Conservation (phyloP, 2,888 invertebrate species). For the Oligia fasciuncula region DNA sequence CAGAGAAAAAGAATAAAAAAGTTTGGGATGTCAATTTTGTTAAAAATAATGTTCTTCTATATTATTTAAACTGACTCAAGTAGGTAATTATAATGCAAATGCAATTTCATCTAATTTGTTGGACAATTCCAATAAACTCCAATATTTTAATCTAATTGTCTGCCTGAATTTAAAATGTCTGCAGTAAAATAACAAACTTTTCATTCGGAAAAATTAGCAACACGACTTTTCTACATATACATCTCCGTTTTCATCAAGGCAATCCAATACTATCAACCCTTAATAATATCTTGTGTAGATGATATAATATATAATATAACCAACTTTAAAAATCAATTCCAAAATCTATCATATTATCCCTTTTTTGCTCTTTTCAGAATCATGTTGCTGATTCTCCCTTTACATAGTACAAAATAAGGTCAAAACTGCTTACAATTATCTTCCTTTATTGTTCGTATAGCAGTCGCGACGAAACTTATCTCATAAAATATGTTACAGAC, state of each 20-base stretch:
- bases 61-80: neutral
- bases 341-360: constrained; percentile 18
- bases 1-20: neutral
- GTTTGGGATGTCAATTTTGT: neutral
- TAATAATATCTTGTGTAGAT: constrained; percentile 51
- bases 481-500: constrained; percentile 60
- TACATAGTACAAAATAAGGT: constrained; percentile 9
- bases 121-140: neutral
- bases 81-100: neutral
- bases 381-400: constrained; percentile 40
- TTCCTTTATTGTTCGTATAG: constrained; percentile 27
- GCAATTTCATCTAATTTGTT: neutral
- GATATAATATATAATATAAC: constrained; percentile 52
- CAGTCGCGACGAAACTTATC: constrained; percentile 50
- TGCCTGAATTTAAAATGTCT: constrained; percentile 19
- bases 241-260: constrained; percentile 31
- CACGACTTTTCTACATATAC: constrained; percentile 1
- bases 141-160: neutral
- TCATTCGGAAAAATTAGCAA: constrained; percentile 35
- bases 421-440: constrained; percentile 28
- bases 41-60: neutral
- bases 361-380: constrained; percentile 1
- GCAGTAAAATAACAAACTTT: constrained; percentile 41
- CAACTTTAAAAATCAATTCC: constrained; percentile 62
- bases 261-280: constrained; percentile 34